Evolutionary conservation across 2,113 vertebrate genomes (phyloP).

Genomic region (Neolamprologus cancellatus): DNA sequence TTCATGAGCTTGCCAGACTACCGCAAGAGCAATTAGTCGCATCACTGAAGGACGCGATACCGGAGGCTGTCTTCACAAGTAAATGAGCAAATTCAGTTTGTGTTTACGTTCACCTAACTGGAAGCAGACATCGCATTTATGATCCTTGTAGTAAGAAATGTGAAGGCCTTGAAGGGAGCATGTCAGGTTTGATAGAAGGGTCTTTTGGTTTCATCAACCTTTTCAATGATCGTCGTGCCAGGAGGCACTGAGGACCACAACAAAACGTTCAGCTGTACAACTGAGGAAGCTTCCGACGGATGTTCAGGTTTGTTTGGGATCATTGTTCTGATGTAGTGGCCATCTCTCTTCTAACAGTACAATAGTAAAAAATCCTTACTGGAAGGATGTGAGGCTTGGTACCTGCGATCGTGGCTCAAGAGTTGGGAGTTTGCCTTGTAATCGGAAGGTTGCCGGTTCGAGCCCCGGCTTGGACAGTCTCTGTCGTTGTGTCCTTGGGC

Average conservation of each 20-base stretch:
- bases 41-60: not conserved
- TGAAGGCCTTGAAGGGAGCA: not conserved
- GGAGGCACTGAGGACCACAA: not conserved
- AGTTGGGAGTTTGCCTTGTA: fast-evolving
- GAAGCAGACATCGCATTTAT: not conserved
- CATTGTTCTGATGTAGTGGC: not conserved
- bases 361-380: not conserved
- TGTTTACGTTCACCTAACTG: not conserved
- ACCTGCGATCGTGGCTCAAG: not conserved
- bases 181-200: not conserved
- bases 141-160: not conserved
- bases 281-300: not conserved
- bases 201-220: not conserved
- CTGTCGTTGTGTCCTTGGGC: fast-evolving
- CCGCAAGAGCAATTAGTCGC: not conserved
- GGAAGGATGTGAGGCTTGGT: not conserved
- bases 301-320: not conserved
- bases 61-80: not conserved
- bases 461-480: fast-evolving
- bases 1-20: not conserved
- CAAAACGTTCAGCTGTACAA: not conserved
- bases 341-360: not conserved
- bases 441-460: fast-evolving
- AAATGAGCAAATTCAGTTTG: not conserved
- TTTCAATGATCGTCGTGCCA: not conserved